Percentiles rank a stretch among this genome's conserved stretches.
These are phyloP conservation scores for Caretta caretta DNA, from an alignment of 2,113 vertebrate genomes.

Conservation along the genomic window DNA sequence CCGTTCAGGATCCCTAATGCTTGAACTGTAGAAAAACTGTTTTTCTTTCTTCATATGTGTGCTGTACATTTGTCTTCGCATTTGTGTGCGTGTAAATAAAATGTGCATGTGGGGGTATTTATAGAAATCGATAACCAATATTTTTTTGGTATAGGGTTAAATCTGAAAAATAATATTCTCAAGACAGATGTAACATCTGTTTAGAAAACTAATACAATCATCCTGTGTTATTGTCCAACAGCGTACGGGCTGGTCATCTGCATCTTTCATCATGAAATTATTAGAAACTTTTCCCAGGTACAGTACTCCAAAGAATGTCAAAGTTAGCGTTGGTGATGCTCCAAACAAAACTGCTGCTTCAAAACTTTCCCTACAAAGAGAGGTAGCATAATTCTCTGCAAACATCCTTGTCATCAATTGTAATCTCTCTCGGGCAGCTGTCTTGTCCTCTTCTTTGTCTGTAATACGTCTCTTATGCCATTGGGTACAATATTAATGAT, in stretches of 20 bases:
- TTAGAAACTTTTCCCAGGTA: neutral
- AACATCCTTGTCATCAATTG: rapidly evolving
- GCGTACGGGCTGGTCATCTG: neutral
- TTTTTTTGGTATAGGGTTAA: neutral
- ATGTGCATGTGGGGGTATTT: neutral
- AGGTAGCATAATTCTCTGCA: rapidly evolving
- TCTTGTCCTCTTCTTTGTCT: neutral
- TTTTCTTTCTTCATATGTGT: neutral
- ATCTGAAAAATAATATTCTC: rapidly evolving
- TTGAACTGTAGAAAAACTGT: neutral
- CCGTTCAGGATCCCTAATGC: neutral
- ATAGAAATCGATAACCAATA: neutral
- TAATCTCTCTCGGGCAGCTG: rapidly evolving
- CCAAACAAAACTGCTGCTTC: neutral
- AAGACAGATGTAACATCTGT: neutral
- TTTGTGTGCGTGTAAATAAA: neutral
- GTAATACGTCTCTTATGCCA: neutral
- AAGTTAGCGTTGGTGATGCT: neutral
- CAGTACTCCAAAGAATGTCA: neutral
- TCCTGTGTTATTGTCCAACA: neutral
- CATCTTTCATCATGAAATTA: neutral
- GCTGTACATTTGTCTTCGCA: neutral
- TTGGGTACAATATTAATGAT: neutral
- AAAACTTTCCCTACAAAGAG: neutral
- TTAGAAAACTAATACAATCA: neutral